phyloP scores from a whole-genome alignment of 2,888 invertebrate species.

The Cloeon dipterum region DNA sequence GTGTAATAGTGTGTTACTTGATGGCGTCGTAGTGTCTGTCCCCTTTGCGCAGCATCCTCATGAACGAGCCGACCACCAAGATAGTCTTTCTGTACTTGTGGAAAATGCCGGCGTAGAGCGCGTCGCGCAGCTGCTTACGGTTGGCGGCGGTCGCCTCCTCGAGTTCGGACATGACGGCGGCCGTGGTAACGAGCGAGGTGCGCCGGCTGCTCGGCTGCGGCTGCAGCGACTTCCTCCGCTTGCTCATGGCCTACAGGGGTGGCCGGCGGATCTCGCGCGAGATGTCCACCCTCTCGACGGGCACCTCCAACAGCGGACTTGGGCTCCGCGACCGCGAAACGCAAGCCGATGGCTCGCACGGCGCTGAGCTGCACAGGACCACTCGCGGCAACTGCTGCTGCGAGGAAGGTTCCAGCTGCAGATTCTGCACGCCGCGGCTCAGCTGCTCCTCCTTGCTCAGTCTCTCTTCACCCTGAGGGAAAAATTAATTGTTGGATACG shows the following conservation, averaged over 20 bases:
- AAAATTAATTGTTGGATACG: too few relatives aligned
- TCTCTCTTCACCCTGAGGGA: too few relatives aligned
- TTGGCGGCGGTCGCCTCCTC: slow-evolving; percentile 20
- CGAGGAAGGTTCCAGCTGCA: not conserved
- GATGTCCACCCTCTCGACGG: not conserved
- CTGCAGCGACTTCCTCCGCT: slow-evolving; percentile 14
- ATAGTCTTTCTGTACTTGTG: slow-evolving; percentile 52
- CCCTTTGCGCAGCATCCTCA: slow-evolving; percentile 47
- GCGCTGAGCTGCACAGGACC: too few relatives aligned
- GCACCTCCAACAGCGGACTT: not conserved
- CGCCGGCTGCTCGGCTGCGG: slow-evolving; percentile 18
- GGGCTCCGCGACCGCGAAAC: not conserved
- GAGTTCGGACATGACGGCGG: slow-evolving; percentile 24
- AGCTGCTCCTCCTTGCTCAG: too few relatives aligned
- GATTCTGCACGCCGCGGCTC: not conserved
- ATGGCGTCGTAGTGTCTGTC: slow-evolving; percentile 48
- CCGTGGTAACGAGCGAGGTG: slow-evolving; percentile 11
- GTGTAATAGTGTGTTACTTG: too few relatives aligned
- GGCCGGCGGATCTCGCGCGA: not conserved
- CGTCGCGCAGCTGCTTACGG: slow-evolving; percentile 45
- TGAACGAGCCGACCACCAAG: slow-evolving; percentile 49
- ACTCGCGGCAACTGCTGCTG: not conserved
- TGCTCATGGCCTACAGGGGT: slow-evolving; percentile 10
- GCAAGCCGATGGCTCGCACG: not conserved
- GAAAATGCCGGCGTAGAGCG: slow-evolving; percentile 53